Conservation (phyloP, 92 coral and sea anemone species). For the Galaxea fascicularis region DNA sequence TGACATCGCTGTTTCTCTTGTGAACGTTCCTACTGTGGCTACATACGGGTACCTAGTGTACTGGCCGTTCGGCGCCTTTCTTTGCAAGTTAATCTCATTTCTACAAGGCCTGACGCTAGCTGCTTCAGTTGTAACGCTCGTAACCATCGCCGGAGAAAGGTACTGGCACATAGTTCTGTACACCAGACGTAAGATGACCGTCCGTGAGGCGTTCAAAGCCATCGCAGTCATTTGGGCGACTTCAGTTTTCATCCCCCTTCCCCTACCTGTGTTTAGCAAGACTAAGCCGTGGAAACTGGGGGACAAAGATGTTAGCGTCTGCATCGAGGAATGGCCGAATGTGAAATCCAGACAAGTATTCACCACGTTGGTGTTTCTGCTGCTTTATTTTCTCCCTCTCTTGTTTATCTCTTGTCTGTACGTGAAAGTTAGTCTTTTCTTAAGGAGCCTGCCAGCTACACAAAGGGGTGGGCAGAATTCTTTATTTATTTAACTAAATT, state of each 20-base stretch:
- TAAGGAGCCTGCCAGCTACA: conserved; percentile 55
- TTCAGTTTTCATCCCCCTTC: conserved; percentile 71
- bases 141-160: conserved; percentile 79
- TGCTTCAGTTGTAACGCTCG: conserved; percentile 77
- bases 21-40: conserved; percentile 80
- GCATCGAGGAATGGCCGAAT: conserved; percentile 85
- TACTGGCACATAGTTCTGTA: conserved; percentile 82
- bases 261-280: conserved; percentile 68
- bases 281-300: conserved; percentile 28
- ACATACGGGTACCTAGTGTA: conserved; percentile 74
- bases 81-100: conserved; percentile 81
- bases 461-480: conserved; percentile 51
- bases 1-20: conserved; percentile 73
- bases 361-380: conserved; percentile 68
- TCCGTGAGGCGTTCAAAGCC: conserved; percentile 58
- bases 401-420: conserved; percentile 66
- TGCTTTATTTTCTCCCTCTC: conserved; percentile 70
- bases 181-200: conserved; percentile 55
- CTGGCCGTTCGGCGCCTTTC: conserved; percentile 86
- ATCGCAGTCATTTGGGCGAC: conserved; percentile 67
- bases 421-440: conserved; percentile 54
- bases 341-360: conserved; percentile 60
- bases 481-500: background rate
- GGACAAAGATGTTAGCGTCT: conserved; percentile 34
- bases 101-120: conserved; percentile 80